These are phyloP conservation scores for Atractosteus spatula DNA, from an alignment of 2,113 vertebrate species.

Conservation along the genomic window DNA sequence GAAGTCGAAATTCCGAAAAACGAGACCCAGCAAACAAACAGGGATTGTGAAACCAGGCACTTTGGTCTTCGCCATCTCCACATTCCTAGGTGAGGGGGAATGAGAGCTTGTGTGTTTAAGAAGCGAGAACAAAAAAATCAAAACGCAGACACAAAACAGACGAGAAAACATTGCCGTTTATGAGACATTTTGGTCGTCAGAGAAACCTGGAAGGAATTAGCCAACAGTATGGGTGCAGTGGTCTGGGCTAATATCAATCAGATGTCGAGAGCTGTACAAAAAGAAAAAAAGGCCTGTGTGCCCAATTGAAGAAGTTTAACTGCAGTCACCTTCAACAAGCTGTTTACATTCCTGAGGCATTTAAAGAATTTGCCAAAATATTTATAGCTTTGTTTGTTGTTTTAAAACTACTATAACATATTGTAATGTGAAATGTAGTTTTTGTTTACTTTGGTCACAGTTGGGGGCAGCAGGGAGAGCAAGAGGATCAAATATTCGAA, in stretches of 20 bases:
- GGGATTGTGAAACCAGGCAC: background rate
- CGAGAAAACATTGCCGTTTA: conserved; percentile 28
- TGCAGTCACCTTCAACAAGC: conserved; percentile 1
- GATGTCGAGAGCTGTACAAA: conserved; percentile 44
- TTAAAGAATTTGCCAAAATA: background rate
- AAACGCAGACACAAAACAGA: conserved; percentile 18
- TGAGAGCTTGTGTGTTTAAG: conserved; percentile 27
- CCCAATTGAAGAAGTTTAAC: conserved; percentile 21
- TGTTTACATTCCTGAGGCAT: background rate
- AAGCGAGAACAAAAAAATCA: conserved; percentile 25
- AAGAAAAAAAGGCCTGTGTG: conserved; percentile 7
- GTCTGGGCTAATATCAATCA: conserved; percentile 55
- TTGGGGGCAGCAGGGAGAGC: background rate
- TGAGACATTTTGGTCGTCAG: conserved; percentile 28
- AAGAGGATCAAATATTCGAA: background rate
- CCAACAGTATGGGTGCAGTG: conserved; percentile 3
- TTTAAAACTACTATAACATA: background rate
- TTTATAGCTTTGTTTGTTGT: conserved; percentile 1
- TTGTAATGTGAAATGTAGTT: background rate
- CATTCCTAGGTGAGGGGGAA: conserved; percentile 28
- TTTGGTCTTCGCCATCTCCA: conserved; percentile 1
- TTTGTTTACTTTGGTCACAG: background rate
- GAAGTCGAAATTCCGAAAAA: conserved; percentile 26
- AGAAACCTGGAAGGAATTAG: conserved; percentile 47
- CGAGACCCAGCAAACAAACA: conserved; percentile 26